A percentile compares a stretch with the other conserved stretches of the same genome.
These are phyloP conservation scores for Craseonycteris thonglongyai DNA, from an alignment of 2,113 vertebrate species.

Conservation along the genomic window DNA sequence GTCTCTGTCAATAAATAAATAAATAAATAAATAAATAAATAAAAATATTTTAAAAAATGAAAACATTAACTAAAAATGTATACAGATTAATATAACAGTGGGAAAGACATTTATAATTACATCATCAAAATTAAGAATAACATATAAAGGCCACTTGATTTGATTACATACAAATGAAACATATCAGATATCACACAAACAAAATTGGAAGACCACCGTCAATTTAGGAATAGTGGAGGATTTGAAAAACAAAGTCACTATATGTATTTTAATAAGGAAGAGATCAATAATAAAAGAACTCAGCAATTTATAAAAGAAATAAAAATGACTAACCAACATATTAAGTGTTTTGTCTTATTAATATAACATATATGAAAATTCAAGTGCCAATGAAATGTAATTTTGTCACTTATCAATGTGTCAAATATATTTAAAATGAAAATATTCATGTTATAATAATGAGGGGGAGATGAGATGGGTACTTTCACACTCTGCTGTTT, in stretches of 20 bases:
- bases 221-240: neutral
- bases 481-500: conserved; percentile 4
- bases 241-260: neutral
- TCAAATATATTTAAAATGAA: conserved; percentile 22
- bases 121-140: neutral
- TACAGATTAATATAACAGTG: neutral
- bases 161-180: neutral
- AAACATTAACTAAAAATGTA: neutral
- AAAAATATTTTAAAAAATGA: neutral
- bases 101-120: conserved; percentile 9
- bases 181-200: neutral
- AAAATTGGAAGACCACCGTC: neutral
- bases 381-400: conserved; percentile 18
- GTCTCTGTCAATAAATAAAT: too few relatives aligned
- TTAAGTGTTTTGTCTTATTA: neutral
- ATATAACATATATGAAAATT: conserved; percentile 1
- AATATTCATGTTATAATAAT: conserved; percentile 36
- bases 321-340: neutral
- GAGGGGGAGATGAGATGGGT: neutral
- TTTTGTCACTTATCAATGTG: conserved; percentile 22
- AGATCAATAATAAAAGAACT: neutral
- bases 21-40: too few relatives aligned
- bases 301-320: neutral
- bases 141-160: neutral
- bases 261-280: neutral